These are phyloP conservation scores for Amorpha juglandis DNA, from an alignment of 2,888 invertebrate species.

Conservation along the genomic window DNA sequence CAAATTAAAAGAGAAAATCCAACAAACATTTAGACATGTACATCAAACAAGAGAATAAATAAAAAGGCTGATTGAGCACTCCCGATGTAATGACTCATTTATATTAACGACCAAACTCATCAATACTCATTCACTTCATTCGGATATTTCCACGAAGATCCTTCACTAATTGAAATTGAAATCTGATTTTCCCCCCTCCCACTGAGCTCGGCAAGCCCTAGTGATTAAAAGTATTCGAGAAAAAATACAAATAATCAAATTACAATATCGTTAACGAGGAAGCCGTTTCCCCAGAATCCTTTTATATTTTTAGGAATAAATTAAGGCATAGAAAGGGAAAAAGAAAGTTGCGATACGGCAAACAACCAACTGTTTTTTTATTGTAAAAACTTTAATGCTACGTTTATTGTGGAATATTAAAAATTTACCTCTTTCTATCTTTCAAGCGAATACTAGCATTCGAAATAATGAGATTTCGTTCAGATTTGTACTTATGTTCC, in stretches of 20 bases:
- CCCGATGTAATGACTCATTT: conserved; percentile 72
- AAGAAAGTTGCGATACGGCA: conserved; percentile 52
- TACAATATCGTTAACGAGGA: conserved; percentile 85
- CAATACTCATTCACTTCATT: conserved; percentile 78
- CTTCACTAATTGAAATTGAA: conserved; percentile 83
- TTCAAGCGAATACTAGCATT: conserved; percentile 5
- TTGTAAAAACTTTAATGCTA: conserved; percentile 54
- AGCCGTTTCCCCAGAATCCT: conserved; percentile 78
- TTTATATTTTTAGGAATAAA: conserved; percentile 83
- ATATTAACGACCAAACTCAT: conserved; percentile 78
- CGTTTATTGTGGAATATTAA: conserved; percentile 35
- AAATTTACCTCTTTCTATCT: conserved; percentile 8
- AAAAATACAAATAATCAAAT: conserved; percentile 85
- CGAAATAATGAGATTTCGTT: conserved; percentile 12
- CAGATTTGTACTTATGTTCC: background rate
- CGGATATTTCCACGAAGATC: conserved; percentile 76
- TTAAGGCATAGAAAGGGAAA: conserved; percentile 72
- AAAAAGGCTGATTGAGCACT: conserved; percentile 65
- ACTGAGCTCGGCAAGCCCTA: conserved; percentile 59
- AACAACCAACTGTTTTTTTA: conserved; percentile 72
- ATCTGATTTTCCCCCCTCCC: conserved; percentile 79
- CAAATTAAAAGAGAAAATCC: conserved; percentile 32
- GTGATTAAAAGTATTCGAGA: conserved; percentile 82
- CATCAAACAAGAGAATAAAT: conserved; percentile 52
- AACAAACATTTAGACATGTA: conserved; percentile 42